phyloP scores from a whole-genome alignment of 1,140 invertebrate genomes.

The Yoshiicerus persimilis region DNA sequence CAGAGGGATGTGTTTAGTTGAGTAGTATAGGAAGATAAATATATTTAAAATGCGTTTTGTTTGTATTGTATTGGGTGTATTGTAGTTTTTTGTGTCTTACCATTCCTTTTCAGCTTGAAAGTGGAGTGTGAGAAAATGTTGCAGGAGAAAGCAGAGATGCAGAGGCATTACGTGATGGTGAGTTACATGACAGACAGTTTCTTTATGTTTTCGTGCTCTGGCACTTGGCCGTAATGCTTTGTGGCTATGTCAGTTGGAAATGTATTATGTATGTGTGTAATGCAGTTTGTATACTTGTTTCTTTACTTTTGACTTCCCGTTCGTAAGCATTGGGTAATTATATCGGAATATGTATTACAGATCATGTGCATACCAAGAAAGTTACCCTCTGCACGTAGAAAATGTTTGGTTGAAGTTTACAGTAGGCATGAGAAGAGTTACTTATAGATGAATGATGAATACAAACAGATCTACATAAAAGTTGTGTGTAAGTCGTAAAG shows the following conservation, averaged over 20 bases:
- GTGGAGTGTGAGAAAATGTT: conserved; percentile 89
- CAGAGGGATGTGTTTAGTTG: neutral
- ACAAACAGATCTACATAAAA: neutral
- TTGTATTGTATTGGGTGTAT: neutral
- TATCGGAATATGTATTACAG: neutral
- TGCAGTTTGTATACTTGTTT: neutral
- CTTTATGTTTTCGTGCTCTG: conserved; percentile 1
- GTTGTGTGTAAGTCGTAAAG: neutral
- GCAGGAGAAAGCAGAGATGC: conserved; percentile 96
- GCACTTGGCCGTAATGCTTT: neutral
- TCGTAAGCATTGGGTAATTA: neutral
- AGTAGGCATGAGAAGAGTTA: neutral
- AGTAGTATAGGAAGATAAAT: neutral
- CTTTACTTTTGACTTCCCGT: neutral
- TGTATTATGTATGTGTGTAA: no score
- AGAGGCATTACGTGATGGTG: conserved; percentile 96
- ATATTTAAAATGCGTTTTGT: neutral
- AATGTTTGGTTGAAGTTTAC: neutral
- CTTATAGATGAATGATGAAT: neutral
- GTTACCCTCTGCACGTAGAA: neutral
- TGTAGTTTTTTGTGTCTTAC: conserved; percentile 62
- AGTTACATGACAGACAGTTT: conserved; percentile 55
- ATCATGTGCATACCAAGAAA: neutral
- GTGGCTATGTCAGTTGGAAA: neutral
- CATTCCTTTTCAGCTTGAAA: conserved; percentile 57